Evolutionary conservation across 2,797 vertebrate species (phyloP).

Genomic region (Setipinna tenuifilis): DNA sequence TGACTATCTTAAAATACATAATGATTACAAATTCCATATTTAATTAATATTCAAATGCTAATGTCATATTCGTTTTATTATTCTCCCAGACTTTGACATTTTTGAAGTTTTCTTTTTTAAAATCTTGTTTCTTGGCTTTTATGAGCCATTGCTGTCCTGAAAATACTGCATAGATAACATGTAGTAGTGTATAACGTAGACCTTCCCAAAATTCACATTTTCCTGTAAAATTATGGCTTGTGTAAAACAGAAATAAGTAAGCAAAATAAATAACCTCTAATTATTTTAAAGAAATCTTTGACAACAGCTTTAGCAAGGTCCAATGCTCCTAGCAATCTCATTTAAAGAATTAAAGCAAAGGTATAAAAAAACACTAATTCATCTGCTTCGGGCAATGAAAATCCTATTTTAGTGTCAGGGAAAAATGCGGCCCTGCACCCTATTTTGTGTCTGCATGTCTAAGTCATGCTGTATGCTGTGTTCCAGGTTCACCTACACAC

Average conservation of each 20-base stretch:
- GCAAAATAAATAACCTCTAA: not conserved
- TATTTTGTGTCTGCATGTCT: conserved; percentile 3
- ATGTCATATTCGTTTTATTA: no score
- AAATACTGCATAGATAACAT: no score
- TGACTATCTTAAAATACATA: no score
- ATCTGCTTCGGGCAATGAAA: conserved; percentile 47
- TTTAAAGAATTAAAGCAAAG: conserved; percentile 1
- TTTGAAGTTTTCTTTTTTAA: no score
- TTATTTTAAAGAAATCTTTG: not conserved
- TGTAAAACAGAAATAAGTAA: not conserved
- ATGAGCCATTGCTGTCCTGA: no score
- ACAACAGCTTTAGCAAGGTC: not conserved
- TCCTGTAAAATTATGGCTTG: not conserved
- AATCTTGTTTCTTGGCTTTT: no score
- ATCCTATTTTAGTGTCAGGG: not conserved
- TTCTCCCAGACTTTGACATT: no score
- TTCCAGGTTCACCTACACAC: conserved; percentile 92
- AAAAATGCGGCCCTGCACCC: no score
- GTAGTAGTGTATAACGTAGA: not conserved
- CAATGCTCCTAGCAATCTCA: not conserved
- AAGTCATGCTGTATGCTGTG: conserved; percentile 6
- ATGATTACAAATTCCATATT: no score
- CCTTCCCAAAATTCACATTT: not conserved
- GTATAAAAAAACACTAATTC: not conserved
- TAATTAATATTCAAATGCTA: no score